Base-by-base conservation (phyloP, 2,888 invertebrate species). In the Bembecia ichneumoniformis region DNA sequence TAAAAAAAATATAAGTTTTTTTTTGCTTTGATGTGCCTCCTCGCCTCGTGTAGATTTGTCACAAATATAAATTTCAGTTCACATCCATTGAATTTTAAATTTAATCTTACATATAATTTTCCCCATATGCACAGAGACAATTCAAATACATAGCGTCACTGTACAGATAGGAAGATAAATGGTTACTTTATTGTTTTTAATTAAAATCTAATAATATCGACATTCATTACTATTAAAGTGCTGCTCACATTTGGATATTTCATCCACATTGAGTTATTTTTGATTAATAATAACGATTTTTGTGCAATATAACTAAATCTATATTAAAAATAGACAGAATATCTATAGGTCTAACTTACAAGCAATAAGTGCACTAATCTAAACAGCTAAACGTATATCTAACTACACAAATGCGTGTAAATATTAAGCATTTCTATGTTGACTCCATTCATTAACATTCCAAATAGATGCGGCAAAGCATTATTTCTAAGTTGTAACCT, bases 21-120 rank as follows among this genome's bases (percentile, higher is more conserved):
- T 51, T n/a, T n/a, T 68, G 69, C 75, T 71, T 71, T 68, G 76
- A 74, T 74, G 80, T 63, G 81, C 82, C 84, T 82, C 84, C 78
- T 62, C 53, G 64, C 69, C 74, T 70, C 66, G 66, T 54, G 58
- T 64, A 58, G 64, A 74, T 56, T 64, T 75, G 77, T 76, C 81
- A 59, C 52, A 14, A 47, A 11, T 55, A 61, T 58, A 58, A 28
- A 28, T 28, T 28, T 28, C 57, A 63, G 74, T 74, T 74, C 78
- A 82, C 82, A 77, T 74, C 79, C 68, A 55, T 52, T 49, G 34
- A 46, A 40, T 50, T 51, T 50, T 49, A 47, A 28, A 46, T 40
- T 28, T 28, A 28, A 9, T 46, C 36, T 20, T 44, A 49, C 46
- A 50, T 14, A 40, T 14, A 40, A 14, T 10, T n/a, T 40, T n/a